phyloP scores from a whole-genome alignment of 2,113 vertebrate genomes.

The Pyxicephalus adspersus region DNA sequence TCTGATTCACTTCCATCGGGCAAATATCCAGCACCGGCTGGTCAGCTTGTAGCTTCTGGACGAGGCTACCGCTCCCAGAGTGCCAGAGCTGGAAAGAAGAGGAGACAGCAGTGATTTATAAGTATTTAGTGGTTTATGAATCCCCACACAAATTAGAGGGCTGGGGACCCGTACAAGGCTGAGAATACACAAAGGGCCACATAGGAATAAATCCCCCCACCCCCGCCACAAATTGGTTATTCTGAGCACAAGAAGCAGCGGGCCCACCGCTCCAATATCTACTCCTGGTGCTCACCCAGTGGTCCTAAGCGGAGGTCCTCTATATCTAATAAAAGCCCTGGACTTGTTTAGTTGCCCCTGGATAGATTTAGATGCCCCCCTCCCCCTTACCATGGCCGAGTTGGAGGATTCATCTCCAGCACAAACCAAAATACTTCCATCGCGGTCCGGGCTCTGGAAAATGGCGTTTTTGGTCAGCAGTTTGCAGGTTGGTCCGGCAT shows the following conservation, averaged over 20 bases:
- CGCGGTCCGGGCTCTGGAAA: constrained; percentile 82
- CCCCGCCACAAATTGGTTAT: too few species aligned
- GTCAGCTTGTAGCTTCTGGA: constrained; percentile 87
- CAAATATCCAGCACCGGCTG: constrained; percentile 90
- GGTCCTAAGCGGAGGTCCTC: too few species aligned
- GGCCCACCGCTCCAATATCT: too few species aligned
- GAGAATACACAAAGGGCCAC: too few species aligned
- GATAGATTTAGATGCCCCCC: too few species aligned
- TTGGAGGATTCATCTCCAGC: constrained; percentile 90
- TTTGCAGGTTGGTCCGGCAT: constrained; percentile 86
- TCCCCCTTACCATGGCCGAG: constrained; percentile 86
- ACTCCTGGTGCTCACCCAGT: too few species aligned
- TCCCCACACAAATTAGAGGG: too few species aligned
- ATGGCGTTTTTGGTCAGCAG: constrained; percentile 92
- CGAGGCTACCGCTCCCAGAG: constrained; percentile 79
- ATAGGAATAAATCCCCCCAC: too few species aligned
- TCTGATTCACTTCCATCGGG: constrained; percentile 82
- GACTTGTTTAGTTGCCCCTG: too few species aligned
- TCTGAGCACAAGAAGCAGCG: too few species aligned
- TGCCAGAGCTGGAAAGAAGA: constrained; percentile 84
- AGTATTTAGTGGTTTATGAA: not conserved
- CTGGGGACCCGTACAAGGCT: too few species aligned
- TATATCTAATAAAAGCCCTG: too few species aligned
- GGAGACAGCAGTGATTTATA: constrained; percentile 52
- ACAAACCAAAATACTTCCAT: constrained; percentile 82